A percentile compares a stretch with the other conserved stretches of the same genome.
phyloP scores from a whole-genome alignment of 2,888 invertebrate genomes.

The Stegophylla sp. region DNA sequence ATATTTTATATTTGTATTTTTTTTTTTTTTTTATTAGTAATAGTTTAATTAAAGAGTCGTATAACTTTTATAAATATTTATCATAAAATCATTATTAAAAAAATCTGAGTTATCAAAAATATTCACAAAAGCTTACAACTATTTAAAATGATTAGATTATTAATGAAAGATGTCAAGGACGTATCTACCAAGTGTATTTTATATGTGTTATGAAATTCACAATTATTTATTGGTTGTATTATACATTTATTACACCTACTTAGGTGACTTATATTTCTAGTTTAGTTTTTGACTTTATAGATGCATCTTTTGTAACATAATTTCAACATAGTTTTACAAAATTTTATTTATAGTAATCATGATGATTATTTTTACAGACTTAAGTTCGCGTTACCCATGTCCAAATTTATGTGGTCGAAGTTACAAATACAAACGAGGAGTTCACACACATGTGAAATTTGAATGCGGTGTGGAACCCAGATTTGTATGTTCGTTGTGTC shows the following conservation, averaged over 20 bases:
- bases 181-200: no score
- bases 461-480: constrained; percentile 63
- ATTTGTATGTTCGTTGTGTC: constrained; percentile 64
- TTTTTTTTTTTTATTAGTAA: no score
- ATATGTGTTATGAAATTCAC: no score
- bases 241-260: neutral
- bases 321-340: constrained; percentile 1
- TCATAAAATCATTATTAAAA: no score
- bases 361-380: constrained; percentile 38
- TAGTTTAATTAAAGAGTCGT: no score
- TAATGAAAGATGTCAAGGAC: no score
- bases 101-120: no score
- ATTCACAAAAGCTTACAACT: no score
- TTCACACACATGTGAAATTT: constrained; percentile 63
- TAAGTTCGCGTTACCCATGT: constrained; percentile 25
- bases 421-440: constrained; percentile 64
- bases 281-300: neutral
- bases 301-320: neutral
- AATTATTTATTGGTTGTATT: no score
- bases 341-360: constrained; percentile 6
- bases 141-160: no score
- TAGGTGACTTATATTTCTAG: neutral
- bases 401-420: constrained; percentile 63
- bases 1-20: no score
- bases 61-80: no score